Conservation (phyloP, 2,888 invertebrate genomes). For the Phasia obesa region DNA sequence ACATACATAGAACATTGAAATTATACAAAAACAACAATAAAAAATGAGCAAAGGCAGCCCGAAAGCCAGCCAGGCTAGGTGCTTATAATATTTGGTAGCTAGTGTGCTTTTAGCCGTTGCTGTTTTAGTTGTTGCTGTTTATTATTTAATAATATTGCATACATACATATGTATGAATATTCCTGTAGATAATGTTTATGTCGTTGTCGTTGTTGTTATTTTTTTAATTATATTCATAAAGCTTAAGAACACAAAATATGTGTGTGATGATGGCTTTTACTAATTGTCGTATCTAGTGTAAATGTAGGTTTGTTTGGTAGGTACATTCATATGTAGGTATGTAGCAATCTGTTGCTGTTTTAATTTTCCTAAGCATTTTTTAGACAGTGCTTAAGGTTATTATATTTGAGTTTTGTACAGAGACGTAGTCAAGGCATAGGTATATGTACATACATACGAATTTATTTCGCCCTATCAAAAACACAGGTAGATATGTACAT, state of each 20-base stretch:
- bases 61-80: slow-evolving; percentile 63
- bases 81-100: slow-evolving; percentile 43
- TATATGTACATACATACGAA: too few species aligned
- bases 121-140: slow-evolving; percentile 33
- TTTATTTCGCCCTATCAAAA: too few species aligned
- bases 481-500: too few species aligned
- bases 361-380: slow-evolving; percentile 57
- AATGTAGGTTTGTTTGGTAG: too few species aligned
- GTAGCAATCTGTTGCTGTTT: background rate
- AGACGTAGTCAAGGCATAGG: slow-evolving; percentile 7
- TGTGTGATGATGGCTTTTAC: slow-evolving; percentile 25
- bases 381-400: slow-evolving; percentile 64
- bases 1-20: slow-evolving; percentile 40
- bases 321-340: slow-evolving; percentile 10
- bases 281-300: slow-evolving; percentile 31
- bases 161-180: slow-evolving; percentile 28
- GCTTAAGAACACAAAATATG: slow-evolving; percentile 32
- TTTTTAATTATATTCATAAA: slow-evolving; percentile 55
- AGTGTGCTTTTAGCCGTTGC: slow-evolving; percentile 46
- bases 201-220: slow-evolving; percentile 13
- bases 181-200: slow-evolving; percentile 50
- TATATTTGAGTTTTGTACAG: slow-evolving; percentile 3
- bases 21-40: slow-evolving; percentile 44
- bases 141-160: slow-evolving; percentile 61
- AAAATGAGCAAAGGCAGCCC: slow-evolving; percentile 51